These are phyloP conservation scores for Ornithoptera priamus DNA, from an alignment of 2,888 invertebrate species.

Conservation along the genomic window DNA sequence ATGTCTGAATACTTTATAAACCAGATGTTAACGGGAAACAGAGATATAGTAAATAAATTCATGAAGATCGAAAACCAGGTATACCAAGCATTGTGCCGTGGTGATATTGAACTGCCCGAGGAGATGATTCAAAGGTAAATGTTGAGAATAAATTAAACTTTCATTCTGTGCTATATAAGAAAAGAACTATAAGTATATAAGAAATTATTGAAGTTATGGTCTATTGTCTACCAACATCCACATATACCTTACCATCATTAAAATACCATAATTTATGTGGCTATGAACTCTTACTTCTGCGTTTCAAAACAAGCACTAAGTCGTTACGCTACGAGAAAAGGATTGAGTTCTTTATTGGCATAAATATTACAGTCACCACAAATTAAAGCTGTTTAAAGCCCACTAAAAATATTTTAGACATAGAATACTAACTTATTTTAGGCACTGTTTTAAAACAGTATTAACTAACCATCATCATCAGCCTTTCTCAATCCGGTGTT, in stretches of 20 bases:
- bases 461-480: too few species aligned
- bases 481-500: too few species aligned
- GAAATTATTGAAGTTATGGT: too few species aligned
- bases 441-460: background rate
- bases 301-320: too few species aligned
- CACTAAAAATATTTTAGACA: background rate
- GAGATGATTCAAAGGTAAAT: background rate
- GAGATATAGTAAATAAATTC: conserved; percentile 48
- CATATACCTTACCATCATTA: too few species aligned
- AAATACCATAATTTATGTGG: too few species aligned
- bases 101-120: background rate
- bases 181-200: background rate
- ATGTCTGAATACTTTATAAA: background rate
- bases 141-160: too few species aligned
- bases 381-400: background rate
- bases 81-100: background rate
- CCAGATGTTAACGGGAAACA: conserved; percentile 41
- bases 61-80: background rate
- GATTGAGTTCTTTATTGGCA: background rate
- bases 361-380: background rate
- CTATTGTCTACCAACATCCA: too few species aligned
- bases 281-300: too few species aligned
- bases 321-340: too few species aligned
- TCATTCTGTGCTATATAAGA: too few species aligned
- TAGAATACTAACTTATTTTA: background rate